These are phyloP conservation scores for Hirundo rustica DNA, from an alignment of 2,797 vertebrate genomes.

Conservation along the genomic window DNA sequence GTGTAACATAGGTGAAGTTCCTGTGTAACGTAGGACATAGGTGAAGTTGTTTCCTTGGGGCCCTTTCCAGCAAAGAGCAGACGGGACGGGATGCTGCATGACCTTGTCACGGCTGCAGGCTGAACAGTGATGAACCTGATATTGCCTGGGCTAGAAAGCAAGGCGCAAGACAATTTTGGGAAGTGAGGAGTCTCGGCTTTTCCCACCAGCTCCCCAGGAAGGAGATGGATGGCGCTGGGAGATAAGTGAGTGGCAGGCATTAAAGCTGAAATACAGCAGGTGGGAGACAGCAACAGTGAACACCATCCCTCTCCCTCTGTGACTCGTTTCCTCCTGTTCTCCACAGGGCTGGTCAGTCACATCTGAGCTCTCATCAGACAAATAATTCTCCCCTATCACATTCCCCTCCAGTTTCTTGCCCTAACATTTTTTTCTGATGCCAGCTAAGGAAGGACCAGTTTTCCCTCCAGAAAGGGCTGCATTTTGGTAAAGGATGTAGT, in stretches of 20 bases:
- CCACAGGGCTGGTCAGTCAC: background rate
- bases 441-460: background rate
- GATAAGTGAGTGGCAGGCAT: rapidly evolving
- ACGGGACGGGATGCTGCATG: rapidly evolving
- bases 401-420: background rate
- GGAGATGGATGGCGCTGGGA: rapidly evolving
- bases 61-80: background rate
- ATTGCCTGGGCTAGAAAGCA: background rate
- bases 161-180: background rate
- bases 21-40: no score
- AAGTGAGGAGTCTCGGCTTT: background rate
- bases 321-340: background rate
- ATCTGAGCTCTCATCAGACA: background rate
- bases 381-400: background rate
- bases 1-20: rapidly evolving
- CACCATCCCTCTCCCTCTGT: rapidly evolving
- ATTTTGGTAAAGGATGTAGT: background rate
- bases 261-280: background rate
- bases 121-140: background rate
- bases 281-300: background rate
- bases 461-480: background rate
- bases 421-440: background rate
- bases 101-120: rapidly evolving
- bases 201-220: background rate
- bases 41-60: background rate